Evolutionary conservation across 1,140 invertebrate genomes (phyloP), one percentile per base, ranked within the genome.

Genomic region (Drosophila lacteicornis): DNA sequence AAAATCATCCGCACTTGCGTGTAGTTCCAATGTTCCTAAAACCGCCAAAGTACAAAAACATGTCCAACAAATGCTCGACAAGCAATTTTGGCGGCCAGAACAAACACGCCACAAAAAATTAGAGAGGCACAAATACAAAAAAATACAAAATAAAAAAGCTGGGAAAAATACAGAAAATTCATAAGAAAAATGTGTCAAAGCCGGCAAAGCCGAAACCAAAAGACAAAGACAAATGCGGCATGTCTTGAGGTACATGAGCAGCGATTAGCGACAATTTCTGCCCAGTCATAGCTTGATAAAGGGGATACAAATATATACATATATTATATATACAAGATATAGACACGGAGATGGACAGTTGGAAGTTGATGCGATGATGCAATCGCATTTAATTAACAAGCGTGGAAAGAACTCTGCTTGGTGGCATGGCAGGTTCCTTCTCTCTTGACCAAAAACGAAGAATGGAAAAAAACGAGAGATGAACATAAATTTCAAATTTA

Each of bases 401-500:
- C 67, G 40, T 68, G 47, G 47, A 74, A 73, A 74, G 67, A 73
- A 33, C 69, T 73, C n/a, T 40, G 53, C 56, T 50, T 74, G 49
- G 55, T 73, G 70, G 53, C 69, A 73, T 73, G 69, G 53, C 70
- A 74, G 68, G 70, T 74, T 74, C 53, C 53, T n/a, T 40, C 38
- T 56, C 55, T 74, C 68, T 75, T 84, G 70, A 69, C 76, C 76
- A 43, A 80, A 73, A 71, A 57, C 62, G 47, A 68, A 68, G 47
- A 66, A 66, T 46, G 25, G 62, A 45, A 66, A 66, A 66, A 59
- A 71, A 71, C 46, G 69, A 59, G 68, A 74, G 80, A 83, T 88
- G 80, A 87, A 78, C 71, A 88, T 87, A 87, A 88, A 87, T 88
- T 80, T 70, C 7, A 78, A 88, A 87, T 86, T 86, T 88, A 86